phyloP scores from a whole-genome alignment of 2,113 vertebrate genomes.

The Xyliphius kryptos region DNA sequence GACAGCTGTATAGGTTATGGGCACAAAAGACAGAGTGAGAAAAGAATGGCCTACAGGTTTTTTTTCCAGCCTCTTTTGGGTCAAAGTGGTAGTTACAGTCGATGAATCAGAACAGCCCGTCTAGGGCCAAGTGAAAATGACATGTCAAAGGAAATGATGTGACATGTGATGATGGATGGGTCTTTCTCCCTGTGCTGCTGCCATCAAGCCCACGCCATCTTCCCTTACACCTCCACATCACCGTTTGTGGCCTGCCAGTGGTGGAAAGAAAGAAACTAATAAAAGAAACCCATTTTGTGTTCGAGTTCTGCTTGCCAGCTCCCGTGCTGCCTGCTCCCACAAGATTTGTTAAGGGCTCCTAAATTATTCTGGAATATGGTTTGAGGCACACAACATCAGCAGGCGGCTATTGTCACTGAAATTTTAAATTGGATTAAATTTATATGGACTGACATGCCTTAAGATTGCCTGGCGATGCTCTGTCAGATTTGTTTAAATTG shows the following conservation, averaged over 20 bases:
- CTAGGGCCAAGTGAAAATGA: slow-evolving; percentile 54
- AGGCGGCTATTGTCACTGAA: slow-evolving; percentile 48
- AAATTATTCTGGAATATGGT: slow-evolving; percentile 50
- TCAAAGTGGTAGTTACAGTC: slow-evolving; percentile 48
- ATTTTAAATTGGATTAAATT: slow-evolving; percentile 55
- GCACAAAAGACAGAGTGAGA: slow-evolving; percentile 24
- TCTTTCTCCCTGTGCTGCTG: slow-evolving; percentile 50
- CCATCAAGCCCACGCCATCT: slow-evolving; percentile 50
- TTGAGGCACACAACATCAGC: slow-evolving; percentile 34
- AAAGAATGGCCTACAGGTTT: slow-evolving; percentile 26
- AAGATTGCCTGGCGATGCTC: slow-evolving; percentile 35
- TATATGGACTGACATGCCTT: slow-evolving; percentile 43
- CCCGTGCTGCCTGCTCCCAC: slow-evolving; percentile 22
- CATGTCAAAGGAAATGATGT: slow-evolving; percentile 59
- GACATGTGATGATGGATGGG: slow-evolving; percentile 56
- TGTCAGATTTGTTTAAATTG: slow-evolving; percentile 46
- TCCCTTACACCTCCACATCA: slow-evolving; percentile 48
- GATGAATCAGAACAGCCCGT: slow-evolving; percentile 28
- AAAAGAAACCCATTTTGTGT: slow-evolving; percentile 48
- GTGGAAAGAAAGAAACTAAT: slow-evolving; percentile 47
- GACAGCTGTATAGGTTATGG: slow-evolving; percentile 55
- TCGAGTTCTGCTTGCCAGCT: slow-evolving; percentile 50
- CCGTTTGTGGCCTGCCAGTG: slow-evolving; percentile 45
- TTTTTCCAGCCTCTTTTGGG: slow-evolving; percentile 45
- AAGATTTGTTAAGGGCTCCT: slow-evolving; percentile 39